Base-by-base conservation (phyloP, 2,888 invertebrate genomes). In the Gymnosoma rotundatum region DNA sequence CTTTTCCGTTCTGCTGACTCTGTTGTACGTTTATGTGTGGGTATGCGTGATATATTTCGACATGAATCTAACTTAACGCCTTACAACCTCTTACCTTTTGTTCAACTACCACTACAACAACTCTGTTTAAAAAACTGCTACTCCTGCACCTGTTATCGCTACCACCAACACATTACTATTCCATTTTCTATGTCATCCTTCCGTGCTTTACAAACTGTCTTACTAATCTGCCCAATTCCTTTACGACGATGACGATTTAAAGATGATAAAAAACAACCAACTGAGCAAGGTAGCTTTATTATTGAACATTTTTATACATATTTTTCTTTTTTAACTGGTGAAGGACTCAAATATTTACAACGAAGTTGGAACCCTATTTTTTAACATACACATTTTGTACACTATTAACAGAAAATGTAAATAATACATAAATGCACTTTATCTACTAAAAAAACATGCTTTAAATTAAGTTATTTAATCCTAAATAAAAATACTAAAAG, bases 221-320 rank as follows among this genome's bases (percentile, higher is more conserved):
- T 87, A 80, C 82, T 83, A 82, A 64, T 78, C 69, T 48, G 74
- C 63, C 52, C 64, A 52, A 67, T 74, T 78, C 50, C 82, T 56
- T 85, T 83, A 74, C 74, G 81, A 84, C 85, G 86, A n/a, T n/a
- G n/a, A 83, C 87, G 79, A 86, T 86, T 78, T 73, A 48, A 86
- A 90, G 90, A 90, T 86, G 91, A 91, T 88, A 91, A 91, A 86
- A 89, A 88, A 88, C 88, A 83, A 87, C 88, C 86, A 85, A 86
- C 88, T 85, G 89, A 91, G 86, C 89, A 91, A 91, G 91, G 91
- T 91, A 91, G 89, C 84, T 85, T 81, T 60, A 78, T 67, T 84
- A 64, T 73, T 64, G 81, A 60, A 60, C 75, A 63, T 70, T 66
- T 76, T 50, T 69, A 38, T 63, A 69, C 45, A 25, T 60, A 42